Evolutionary conservation across 64 coral and sea anemone genomes (phyloP).

Genomic region (Pachyseris speciosa): DNA sequence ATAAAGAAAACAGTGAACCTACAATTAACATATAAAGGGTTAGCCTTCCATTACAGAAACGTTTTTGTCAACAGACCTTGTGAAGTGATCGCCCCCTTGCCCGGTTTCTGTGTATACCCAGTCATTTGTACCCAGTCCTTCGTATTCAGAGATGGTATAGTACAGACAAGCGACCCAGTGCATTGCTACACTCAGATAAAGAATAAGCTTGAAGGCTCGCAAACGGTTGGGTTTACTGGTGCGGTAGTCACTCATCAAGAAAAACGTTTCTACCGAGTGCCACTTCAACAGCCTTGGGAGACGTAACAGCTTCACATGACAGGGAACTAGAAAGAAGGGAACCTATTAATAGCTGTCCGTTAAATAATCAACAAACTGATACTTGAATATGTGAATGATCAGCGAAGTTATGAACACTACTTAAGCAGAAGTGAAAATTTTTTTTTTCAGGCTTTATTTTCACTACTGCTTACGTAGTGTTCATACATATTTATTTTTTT

Average conservation of each 20-base stretch:
- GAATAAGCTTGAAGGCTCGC: conserved; percentile 85
- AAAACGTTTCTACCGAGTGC: conserved; percentile 76
- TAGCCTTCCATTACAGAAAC: no score
- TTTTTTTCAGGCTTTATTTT: no score
- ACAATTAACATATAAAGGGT: no score
- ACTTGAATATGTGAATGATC: not conserved
- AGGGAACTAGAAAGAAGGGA: not conserved
- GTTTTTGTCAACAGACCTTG: conserved; percentile 21
- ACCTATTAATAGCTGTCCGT: not conserved
- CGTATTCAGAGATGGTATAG: conserved; percentile 96
- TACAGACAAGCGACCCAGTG: conserved; percentile 96
- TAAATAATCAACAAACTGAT: not conserved
- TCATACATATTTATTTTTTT: no score
- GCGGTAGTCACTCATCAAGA: conserved; percentile 87
- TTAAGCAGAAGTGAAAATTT: no score
- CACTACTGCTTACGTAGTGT: no score
- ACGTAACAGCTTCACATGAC: conserved; percentile 44
- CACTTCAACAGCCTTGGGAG: conserved; percentile 79
- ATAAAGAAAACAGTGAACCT: no score
- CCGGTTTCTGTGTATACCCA: conserved; percentile 82
- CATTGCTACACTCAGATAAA: conserved; percentile 88
- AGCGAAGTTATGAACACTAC: no score
- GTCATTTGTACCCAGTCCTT: conserved; percentile 88
- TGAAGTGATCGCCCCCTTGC: conserved; percentile 31
- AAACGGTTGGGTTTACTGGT: conserved; percentile 94